Base-by-base conservation (phyloP, 2,113 vertebrate species). In the Macheiramphus alcinus region DNA sequence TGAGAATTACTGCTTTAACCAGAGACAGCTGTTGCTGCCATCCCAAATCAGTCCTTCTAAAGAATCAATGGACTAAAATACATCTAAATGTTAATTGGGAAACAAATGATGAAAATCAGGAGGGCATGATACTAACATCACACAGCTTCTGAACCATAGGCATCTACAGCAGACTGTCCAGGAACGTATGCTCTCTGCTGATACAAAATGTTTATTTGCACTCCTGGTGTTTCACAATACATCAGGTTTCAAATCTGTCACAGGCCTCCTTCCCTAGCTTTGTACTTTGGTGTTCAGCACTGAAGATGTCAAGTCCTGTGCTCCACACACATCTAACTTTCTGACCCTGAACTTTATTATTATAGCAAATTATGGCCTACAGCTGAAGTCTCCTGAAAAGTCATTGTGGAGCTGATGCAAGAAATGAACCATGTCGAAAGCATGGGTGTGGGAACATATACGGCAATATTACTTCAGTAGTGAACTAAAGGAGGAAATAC, bases 361-460 rank as follows among this genome's bases (percentile, higher is more conserved):
- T 89, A 31, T 7, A 31, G 34, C 22, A 68, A 81, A 81, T 52
- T 61, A 91, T 40, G 43, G 36, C 42, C 76, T 50, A 47, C 27
- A 93, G 47, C n/a, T 91, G 87, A 79, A 93, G 65, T 94, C 73
- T 68, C 23, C 75, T 87, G 72, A 66, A 93, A 81, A 93, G 56
- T 72, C 80, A 63, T 59, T 0, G 0, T 22, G 47, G 16, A 79
- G 15, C 34, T 95, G 86, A 93, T 61, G 80, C 76, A 91, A 96
- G 68, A 65, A 94, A 87, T 55, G 1, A 75, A 91, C 71, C 1
- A 0, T 29, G n/a, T 71, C 1, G 10, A 89, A 91, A 94, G 43
- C 31, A 42, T 14, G 61, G n/a, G 52, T 31, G 78, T 93, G 84
- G 61, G 27, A 27, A 43, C 18, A 11, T 26, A 29, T 3, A 43